Conservation (phyloP, 1,140 invertebrate genomes). For the Ips typographus region DNA sequence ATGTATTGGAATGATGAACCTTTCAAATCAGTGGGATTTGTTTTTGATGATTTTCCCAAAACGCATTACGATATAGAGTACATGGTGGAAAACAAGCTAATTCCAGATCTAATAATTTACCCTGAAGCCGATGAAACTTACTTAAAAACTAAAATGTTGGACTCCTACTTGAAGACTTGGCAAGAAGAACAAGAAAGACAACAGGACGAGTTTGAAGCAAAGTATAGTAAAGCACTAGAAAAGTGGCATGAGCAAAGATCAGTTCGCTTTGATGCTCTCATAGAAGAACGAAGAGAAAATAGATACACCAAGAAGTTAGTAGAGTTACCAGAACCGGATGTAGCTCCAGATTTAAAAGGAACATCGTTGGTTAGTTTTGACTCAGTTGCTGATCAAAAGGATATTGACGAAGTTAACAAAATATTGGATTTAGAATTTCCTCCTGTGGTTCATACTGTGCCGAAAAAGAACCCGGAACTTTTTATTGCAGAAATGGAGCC, state of each 20-base stretch:
- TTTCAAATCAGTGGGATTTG: conserved; percentile 52
- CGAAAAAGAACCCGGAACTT: conserved; percentile 55
- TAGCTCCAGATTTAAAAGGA: conserved; percentile 7
- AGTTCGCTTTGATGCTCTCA: conserved; percentile 41
- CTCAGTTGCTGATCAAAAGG: conserved; percentile 46
- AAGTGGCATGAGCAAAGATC: conserved; percentile 40
- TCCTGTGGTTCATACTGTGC: conserved; percentile 52
- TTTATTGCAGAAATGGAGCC: conserved; percentile 51
- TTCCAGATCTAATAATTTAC: conserved; percentile 60
- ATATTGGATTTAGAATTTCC: conserved; percentile 48
- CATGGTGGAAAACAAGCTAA: conserved; percentile 53
- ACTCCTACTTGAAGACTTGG: conserved; percentile 48
- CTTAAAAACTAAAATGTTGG: conserved; percentile 48
- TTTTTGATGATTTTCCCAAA: conserved; percentile 61
- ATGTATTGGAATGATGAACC: conserved; percentile 56
- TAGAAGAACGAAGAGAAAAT: conserved; percentile 37
- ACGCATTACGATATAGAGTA: conserved; percentile 54
- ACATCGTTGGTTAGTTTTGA: conserved; percentile 43
- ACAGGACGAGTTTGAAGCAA: conserved; percentile 47
- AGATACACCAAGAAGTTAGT: conserved; percentile 38
- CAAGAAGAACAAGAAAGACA: conserved; percentile 38
- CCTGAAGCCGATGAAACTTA: conserved; percentile 49
- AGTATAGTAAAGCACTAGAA: conserved; percentile 43
- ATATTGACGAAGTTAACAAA: conserved; percentile 41
- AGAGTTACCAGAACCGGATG: conserved; percentile 25